Evolutionary conservation across 1,140 invertebrate species (phyloP).

Genomic region (Geopemphigus sp.): DNA sequence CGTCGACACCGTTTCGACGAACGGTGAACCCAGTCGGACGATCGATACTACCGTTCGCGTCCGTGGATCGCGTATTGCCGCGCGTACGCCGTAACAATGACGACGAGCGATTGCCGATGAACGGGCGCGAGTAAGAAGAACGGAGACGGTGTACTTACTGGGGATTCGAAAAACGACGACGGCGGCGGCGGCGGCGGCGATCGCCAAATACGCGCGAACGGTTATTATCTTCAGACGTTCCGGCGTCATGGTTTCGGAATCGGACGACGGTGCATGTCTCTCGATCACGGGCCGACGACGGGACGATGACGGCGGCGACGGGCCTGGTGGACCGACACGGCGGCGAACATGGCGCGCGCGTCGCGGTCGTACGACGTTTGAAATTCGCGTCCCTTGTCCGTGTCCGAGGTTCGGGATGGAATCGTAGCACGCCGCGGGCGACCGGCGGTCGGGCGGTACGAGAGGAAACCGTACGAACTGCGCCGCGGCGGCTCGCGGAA

Average conservation of each 20-base stretch:
- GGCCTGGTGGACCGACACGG: background rate
- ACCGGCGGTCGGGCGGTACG: too few species aligned
- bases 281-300: background rate
- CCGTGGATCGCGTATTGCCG: too few species aligned
- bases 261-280: background rate
- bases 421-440: background rate
- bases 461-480: background rate
- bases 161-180: background rate
- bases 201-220: conserved; percentile 3
- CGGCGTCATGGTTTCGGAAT: conserved; percentile 2
- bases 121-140: too few species aligned
- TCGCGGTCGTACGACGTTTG: too few species aligned
- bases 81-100: too few species aligned
- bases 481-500: background rate
- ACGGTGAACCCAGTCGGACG: too few species aligned
- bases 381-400: too few species aligned
- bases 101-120: too few species aligned
- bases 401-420: too few species aligned
- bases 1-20: too few species aligned
- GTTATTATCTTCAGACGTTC: background rate
- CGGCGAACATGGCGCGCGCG: too few species aligned
- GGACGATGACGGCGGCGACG: background rate
- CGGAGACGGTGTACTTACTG: background rate
- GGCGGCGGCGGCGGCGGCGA: background rate
- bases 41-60: too few species aligned